Evolutionary conservation across 2,113 vertebrate species (phyloP).

Genomic region (Chrysochloris asiatica): DNA sequence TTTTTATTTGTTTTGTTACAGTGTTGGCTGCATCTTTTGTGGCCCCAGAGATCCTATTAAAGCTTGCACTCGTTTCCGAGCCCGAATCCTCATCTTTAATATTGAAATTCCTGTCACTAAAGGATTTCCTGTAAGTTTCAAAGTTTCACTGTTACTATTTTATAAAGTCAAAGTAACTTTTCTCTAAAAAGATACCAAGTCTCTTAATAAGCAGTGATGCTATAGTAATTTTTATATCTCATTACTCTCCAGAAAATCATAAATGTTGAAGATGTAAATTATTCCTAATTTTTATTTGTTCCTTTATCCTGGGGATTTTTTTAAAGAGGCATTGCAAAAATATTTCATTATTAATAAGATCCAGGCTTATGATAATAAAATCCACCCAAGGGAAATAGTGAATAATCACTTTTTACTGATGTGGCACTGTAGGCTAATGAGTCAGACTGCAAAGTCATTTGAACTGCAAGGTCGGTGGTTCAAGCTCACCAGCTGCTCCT

Average conservation of each 20-base stretch:
- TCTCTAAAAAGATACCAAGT: not conserved
- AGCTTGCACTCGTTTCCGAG: constrained; percentile 94
- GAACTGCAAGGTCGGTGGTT: no score
- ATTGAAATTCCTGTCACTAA: constrained; percentile 96
- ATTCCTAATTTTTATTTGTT: constrained; percentile 46
- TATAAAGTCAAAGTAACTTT: constrained; percentile 54
- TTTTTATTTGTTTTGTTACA: constrained; percentile 75
- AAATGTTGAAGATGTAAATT: constrained; percentile 47
- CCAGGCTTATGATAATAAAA: constrained; percentile 11
- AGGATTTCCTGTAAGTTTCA: constrained; percentile 95
- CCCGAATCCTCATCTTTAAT: constrained; percentile 96
- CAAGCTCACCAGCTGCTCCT: no score
- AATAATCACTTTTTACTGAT: not conserved
- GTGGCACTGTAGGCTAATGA: no score
- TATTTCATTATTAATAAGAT: constrained; percentile 18
- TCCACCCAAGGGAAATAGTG: not conserved
- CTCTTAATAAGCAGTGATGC: not conserved
- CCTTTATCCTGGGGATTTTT: not conserved
- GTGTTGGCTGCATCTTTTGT: constrained; percentile 96
- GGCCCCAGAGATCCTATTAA: constrained; percentile 93
- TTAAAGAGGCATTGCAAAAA: not conserved
- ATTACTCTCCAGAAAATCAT: constrained; percentile 33
- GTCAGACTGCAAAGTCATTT: no score
- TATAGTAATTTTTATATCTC: constrained; percentile 11
- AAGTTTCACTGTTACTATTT: not conserved